These are phyloP conservation scores for Rhagium mordax DNA, from an alignment of 2,888 invertebrate genomes.

Conservation along the genomic window DNA sequence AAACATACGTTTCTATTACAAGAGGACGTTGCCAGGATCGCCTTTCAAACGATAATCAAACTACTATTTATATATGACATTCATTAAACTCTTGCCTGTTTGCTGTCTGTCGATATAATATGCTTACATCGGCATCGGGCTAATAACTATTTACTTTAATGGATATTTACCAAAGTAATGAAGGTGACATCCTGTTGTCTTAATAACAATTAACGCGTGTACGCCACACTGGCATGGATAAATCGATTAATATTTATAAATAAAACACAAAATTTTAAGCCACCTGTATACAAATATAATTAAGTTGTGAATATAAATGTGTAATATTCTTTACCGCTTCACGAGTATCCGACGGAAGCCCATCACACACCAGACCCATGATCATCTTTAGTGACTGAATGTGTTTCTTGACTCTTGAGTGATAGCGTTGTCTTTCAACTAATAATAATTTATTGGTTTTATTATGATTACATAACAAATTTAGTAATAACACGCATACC, in stretches of 20 bases:
- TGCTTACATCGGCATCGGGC: slow-evolving; percentile 45
- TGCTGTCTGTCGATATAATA: slow-evolving; percentile 51
- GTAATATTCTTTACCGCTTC: neutral
- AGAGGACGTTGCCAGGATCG: slow-evolving; percentile 57
- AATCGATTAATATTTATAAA: slow-evolving; percentile 10
- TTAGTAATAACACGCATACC: slow-evolving; percentile 41
- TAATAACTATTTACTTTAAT: slow-evolving; percentile 56
- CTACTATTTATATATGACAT: slow-evolving; percentile 60
- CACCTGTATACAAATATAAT: slow-evolving; percentile 11
- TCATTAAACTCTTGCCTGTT: slow-evolving; percentile 57
- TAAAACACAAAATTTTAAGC: neutral
- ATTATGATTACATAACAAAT: slow-evolving; percentile 39
- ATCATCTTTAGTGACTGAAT: neutral
- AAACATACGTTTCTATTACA: slow-evolving; percentile 59
- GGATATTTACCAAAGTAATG: slow-evolving; percentile 50
- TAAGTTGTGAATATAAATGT: slow-evolving; percentile 4
- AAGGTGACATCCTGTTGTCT: slow-evolving; percentile 55
- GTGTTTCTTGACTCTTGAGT: neutral
- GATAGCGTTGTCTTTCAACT: neutral
- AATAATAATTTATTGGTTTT: neutral
- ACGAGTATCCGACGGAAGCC: slow-evolving; percentile 1
- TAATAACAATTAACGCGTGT: slow-evolving; percentile 48
- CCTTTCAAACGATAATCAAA: slow-evolving; percentile 55
- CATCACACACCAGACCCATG: neutral
- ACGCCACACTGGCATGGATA: neutral